Evolutionary conservation across 2,888 invertebrate genomes (phyloP), one percentile per base, ranked within the genome.

Genomic region (Lithophane semibrunnea): DNA sequence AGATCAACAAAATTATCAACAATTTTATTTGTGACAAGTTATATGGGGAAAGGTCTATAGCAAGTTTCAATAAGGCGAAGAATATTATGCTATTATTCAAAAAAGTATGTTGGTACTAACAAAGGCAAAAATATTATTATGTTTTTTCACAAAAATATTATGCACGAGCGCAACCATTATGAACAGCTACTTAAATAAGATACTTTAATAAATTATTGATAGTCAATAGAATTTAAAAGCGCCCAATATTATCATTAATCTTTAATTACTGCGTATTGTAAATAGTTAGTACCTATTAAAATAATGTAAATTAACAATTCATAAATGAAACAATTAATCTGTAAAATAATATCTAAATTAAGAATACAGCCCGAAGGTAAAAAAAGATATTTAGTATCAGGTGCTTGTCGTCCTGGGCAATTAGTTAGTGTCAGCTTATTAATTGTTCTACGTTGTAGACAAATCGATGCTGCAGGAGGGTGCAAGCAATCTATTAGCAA

Each of bases 381-480:
- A 78, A 61, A 66, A 44, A 44, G 1, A 8, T 74, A 60, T 63
- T 70, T 42, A 84, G 70, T 42, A 63, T 21, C 69, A 81, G 85
- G 61, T 85, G 75, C n/a, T 52, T 58, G 75, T 75, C 66, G 54
- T 24, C 12, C 49, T 4, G 9, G 29, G 70, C 70, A 54, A 85
- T 82, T 70, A 75, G 82, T 74, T 58, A 75, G 65, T 58, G 85
- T 81, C 85, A 75, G 69, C 58, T 81, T 81, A 81, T 66, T 74
- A 74, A 84, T 82, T 70, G 66, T 74, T 81, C 66, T 63, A 66
- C 61, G 69, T 58, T 70, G 61, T 70, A 81, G 56, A 73, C 68
- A 13, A 84, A 84, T 69, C 54, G 64, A 58, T 21, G 49, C 63
- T 68, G 73, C 42, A 49, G 42, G 8, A n/a, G 49, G 21, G 8